Base-by-base conservation (phyloP, 2,797 vertebrate genomes). In the Dendrocincla fuliginosa region DNA sequence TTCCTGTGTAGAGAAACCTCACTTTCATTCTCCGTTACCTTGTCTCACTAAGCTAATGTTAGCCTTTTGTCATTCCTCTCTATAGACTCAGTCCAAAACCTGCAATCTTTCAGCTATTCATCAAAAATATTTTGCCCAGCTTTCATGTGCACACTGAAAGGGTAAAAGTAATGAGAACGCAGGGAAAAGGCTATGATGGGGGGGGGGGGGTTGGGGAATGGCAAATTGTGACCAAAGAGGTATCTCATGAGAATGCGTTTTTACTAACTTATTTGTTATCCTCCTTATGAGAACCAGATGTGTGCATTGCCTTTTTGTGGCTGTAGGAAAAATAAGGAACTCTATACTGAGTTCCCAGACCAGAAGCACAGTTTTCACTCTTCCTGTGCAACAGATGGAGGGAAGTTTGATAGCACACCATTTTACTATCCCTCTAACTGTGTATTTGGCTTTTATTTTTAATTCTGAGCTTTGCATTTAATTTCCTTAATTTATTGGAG, bases 211-310 rank as follows among this genome's bases (percentile, higher is more conserved):
- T 15, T 16, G 41, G 41, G 16, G 49, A 74, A 76, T 44, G 28
- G 47, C 78, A 90, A 56, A 88, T 46, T 39, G 44, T 59, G 67
- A 33, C 42, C 30, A 49, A 39, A 79, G 49, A 80, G 44, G 7
- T 78, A 76, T 68, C 89, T 83, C 70, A 59, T 76, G 41, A 73
- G 44, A 90, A 56, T 50, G 33, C 69, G 39, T 18, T 91, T 75
- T 85, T 81, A 65, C 69, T 78, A 80, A 56, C 27, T 89, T 59
- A 50, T 69, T 78, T 74, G 52, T 68, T 93, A 24, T 69, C 42
- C 70, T 35, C 14, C 61, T 93, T 63, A 77, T 75, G 76, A 92
- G 44, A 87, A 94, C 55, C 79, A 95, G 87, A 91, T 78, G 61
- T 90, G 46, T 53, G 32, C 25, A 11, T 55, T 55, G 65, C 35